A percentile compares a stretch with the other conserved stretches of the same genome.
These are phyloP conservation scores for Mirza zaza DNA, from an alignment of 2,113 vertebrate genomes.

Conservation along the genomic window DNA sequence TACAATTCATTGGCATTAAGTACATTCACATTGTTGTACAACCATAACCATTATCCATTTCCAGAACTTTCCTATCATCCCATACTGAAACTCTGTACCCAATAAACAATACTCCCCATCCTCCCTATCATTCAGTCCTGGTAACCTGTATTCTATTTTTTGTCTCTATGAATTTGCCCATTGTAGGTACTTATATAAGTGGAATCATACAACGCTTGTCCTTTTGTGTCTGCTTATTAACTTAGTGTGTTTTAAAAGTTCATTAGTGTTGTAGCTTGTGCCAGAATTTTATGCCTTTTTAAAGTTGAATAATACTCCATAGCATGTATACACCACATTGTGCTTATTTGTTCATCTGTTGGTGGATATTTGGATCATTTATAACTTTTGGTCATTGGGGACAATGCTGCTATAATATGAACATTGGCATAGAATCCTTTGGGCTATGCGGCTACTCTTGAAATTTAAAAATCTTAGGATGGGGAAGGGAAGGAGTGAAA, in stretches of 20 bases:
- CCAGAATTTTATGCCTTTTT: background rate
- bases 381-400: background rate
- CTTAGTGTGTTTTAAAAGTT: background rate
- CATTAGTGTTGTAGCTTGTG: background rate
- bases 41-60: background rate
- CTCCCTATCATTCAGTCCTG: fast-evolving
- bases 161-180: background rate
- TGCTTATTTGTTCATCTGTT: background rate
- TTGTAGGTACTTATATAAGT: background rate
- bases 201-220: background rate
- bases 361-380: background rate
- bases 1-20: background rate
- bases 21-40: background rate
- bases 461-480: background rate
- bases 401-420: background rate
- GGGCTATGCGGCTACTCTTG: background rate
- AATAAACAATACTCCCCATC: background rate
- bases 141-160: background rate
- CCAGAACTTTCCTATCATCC: background rate
- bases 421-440: background rate
- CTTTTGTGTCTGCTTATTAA: background rate
- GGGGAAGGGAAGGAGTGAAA: background rate
- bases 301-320: background rate
- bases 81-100: background rate
- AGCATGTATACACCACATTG: background rate